phyloP scores from a whole-genome alignment of 2,888 invertebrate species.

The Melinaea menophilus region DNA sequence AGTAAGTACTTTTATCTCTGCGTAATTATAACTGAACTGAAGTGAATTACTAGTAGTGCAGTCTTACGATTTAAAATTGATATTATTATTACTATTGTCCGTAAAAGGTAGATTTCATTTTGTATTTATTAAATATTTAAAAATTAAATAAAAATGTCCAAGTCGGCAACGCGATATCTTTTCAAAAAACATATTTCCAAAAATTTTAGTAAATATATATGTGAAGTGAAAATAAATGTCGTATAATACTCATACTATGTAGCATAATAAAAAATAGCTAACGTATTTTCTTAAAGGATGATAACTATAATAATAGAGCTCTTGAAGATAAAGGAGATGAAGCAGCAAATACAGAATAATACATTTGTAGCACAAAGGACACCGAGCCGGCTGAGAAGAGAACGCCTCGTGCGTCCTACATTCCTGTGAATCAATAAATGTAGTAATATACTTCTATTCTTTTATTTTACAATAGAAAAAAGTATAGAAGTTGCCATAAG shows the following conservation, averaged over 20 bases:
- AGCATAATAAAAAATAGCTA: not conserved
- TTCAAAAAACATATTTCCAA: no score
- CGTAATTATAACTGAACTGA: not conserved
- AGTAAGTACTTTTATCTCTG: not conserved
- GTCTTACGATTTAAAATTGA: no score
- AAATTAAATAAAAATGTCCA: no score
- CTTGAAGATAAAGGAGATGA: not conserved
- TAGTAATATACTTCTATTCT: not conserved
- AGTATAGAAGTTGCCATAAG: not conserved
- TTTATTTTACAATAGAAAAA: slow-evolving; percentile 1
- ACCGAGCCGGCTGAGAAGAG: not conserved
- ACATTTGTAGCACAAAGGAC: not conserved
- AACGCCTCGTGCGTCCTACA: not conserved
- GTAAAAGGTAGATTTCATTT: no score
- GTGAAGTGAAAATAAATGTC: no score
- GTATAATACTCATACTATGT: no score
- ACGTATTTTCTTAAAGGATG: not conserved
- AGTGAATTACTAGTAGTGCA: no score
- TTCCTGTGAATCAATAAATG: not conserved
- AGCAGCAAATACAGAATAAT: not conserved
- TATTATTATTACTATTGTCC: no score
- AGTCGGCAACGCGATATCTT: no score
- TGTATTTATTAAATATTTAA: no score
- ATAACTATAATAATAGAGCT: not conserved
- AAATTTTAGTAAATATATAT: no score